Conservation (phyloP, 2,797 vertebrate species). For the Nothura maculosa region DNA sequence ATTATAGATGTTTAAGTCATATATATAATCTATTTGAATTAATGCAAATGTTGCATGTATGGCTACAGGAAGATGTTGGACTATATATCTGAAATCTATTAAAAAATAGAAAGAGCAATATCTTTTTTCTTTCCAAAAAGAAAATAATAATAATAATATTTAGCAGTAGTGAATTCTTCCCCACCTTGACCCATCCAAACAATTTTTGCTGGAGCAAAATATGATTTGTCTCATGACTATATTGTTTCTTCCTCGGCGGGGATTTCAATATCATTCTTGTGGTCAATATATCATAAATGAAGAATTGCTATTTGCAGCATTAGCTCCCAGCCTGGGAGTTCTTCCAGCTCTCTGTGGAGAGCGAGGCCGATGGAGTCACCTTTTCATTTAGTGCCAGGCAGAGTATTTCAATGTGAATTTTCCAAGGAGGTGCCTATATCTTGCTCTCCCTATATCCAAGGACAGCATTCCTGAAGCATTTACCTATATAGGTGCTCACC, state of each 20-base stretch:
- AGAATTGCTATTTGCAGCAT: neutral
- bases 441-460: neutral
- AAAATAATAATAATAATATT: neutral
- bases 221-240: rapidly evolving
- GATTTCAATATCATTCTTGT: neutral
- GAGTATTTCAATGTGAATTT: neutral
- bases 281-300: rapidly evolving
- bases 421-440: neutral
- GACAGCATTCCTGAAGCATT: neutral
- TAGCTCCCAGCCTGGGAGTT: neutral
- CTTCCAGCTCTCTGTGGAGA: rapidly evolving
- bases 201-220: neutral
- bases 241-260: neutral
- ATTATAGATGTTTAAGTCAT: neutral
- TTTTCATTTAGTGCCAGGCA: neutral
- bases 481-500: rapidly evolving
- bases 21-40: neutral
- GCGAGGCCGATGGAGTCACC: neutral
- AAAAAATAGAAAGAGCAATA: neutral
- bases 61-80: neutral
- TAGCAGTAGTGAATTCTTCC: neutral
- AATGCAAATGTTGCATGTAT: neutral
- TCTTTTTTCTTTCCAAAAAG: neutral
- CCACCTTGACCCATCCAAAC: neutral
- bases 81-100: neutral